A percentile compares a stretch with the other conserved stretches of the same genome.
Evolutionary conservation across 2,888 invertebrate genomes (phyloP).

Genomic region (Hirtodrosophila confusa): DNA sequence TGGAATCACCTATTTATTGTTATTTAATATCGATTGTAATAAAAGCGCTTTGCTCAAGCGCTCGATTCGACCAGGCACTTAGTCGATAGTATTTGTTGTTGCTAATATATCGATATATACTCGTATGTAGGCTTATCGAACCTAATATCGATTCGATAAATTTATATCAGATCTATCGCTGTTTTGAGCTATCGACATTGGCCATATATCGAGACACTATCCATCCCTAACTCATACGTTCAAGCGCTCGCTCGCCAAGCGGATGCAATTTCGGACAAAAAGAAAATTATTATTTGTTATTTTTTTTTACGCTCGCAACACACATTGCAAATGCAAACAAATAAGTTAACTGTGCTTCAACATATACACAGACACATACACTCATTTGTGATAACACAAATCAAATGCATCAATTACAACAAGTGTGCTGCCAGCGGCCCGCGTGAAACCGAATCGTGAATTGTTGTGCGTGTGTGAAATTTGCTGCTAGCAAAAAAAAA

Average conservation of each 20-base stretch:
- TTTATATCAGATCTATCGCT: not conserved
- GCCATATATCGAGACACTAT: constrained; percentile 6
- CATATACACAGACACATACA: constrained; percentile 17
- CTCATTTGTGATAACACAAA: constrained; percentile 41
- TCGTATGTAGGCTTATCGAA: constrained; percentile 6
- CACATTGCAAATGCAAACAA: constrained; percentile 48
- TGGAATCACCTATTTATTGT: too few relatives aligned
- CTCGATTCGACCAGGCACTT: too few relatives aligned
- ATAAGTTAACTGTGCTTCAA: constrained; percentile 44
- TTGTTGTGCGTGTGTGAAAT: constrained; percentile 58
- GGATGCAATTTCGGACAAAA: constrained; percentile 57
- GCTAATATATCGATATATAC: too few relatives aligned
- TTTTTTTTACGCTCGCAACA: constrained; percentile 53
- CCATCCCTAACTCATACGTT: constrained; percentile 54
- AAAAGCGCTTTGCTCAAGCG: too few relatives aligned
- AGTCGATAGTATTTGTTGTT: too few relatives aligned
- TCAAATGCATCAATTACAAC: constrained; percentile 42
- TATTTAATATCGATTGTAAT: too few relatives aligned
- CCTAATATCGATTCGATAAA: too few relatives aligned
- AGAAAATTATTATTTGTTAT: constrained; percentile 43
- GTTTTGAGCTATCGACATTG: constrained; percentile 2
- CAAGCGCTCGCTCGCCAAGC: constrained; percentile 56
- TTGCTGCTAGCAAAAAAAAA: constrained; percentile 36
- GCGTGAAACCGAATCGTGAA: constrained; percentile 51
- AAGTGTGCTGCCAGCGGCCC: constrained; percentile 51